Base-by-base conservation (phyloP, 2,797 vertebrate genomes). In the Rhodeus uyekii region DNA sequence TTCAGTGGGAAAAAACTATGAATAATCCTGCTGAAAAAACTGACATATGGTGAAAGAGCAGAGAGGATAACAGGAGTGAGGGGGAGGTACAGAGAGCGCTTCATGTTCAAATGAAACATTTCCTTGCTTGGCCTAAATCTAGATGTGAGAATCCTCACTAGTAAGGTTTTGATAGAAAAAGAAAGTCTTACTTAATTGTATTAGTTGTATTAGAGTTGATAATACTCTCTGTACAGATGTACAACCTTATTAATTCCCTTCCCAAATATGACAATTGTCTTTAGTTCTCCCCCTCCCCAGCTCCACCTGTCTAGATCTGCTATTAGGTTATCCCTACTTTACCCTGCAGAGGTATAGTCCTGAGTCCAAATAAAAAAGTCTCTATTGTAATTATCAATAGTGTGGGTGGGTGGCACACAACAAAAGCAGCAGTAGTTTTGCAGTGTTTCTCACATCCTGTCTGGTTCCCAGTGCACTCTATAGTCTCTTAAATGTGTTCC, bases 41-140 rank as follows among this genome's bases (percentile, higher is more conserved):
- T 18, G 42, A 50, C 76, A 78, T 50, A 78, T 64, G 60, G 75
- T 48, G 24, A 39, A 46, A 8, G 77, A 80, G 83, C 2, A 46
- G 42, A 72, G 78, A 60, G 58, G 32, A 48, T 50, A 53, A 50
- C 36, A 42, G 67, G 61, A 72, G 61, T 32, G 13, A 14, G 73
- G 71, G 71, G 71, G 32, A 0, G 58, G 82, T n/a, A 69, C 3
- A 63, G 50, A 73, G 71, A 78, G 68, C 38, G 78, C 84, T 67
- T 84, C 86, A 86, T 64, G 75, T 50, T 48, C 60, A 64, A 65
- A 77, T 77, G 42, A 77, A 64, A 64, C 8, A 77, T 48, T 64
- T 64, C 42, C 42, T 36, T 32, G 75, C 58, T 46, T 64, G 60
- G 22, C 38, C 24, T 64, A 48, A 32, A 65, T 65, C 22, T 38